Evolutionary conservation across 2,888 invertebrate species (phyloP).

Genomic region (Aspidiotus rigidus): DNA sequence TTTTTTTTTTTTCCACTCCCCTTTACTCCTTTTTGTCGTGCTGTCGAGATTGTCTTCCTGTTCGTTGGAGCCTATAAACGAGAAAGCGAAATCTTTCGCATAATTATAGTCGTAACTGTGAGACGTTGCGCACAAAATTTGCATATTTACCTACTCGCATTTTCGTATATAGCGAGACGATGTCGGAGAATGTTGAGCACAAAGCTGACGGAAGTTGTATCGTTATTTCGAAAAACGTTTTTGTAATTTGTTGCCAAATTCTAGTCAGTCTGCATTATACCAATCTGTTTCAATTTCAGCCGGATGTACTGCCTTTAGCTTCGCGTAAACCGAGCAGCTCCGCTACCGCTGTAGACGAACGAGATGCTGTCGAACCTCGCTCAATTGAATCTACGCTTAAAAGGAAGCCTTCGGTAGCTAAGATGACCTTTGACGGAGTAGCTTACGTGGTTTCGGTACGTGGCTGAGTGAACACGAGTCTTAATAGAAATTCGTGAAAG

Average conservation of each 20-base stretch:
- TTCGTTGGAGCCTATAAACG: too few relatives aligned
- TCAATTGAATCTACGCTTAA: slow-evolving; percentile 44
- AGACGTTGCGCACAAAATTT: too few relatives aligned
- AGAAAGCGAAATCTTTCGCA: too few relatives aligned
- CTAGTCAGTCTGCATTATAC: neutral
- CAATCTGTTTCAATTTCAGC: slow-evolving; percentile 34
- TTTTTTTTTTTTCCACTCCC: too few relatives aligned
- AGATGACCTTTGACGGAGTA: slow-evolving; percentile 70
- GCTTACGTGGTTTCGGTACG: slow-evolving; percentile 70
- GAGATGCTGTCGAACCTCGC: slow-evolving; percentile 42
- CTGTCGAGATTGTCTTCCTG: too few relatives aligned
- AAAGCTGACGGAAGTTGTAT: too few relatives aligned
- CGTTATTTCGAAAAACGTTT: too few relatives aligned
- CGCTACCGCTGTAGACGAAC: slow-evolving; percentile 39
- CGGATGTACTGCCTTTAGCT: slow-evolving; percentile 44
- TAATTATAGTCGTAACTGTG: too few relatives aligned
- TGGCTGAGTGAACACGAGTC: slow-evolving; percentile 37
- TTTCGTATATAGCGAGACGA: too few relatives aligned
- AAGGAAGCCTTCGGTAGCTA: slow-evolving; percentile 70
- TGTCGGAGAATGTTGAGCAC: too few relatives aligned
- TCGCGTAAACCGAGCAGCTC: slow-evolving; percentile 38
- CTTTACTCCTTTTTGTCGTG: too few relatives aligned
- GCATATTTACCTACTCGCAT: too few relatives aligned
- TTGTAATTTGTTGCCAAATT: neutral
- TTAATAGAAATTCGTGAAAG: neutral